Base-by-base conservation (phyloP, 2,113 vertebrate species). In the Setophaga petechia region DNA sequence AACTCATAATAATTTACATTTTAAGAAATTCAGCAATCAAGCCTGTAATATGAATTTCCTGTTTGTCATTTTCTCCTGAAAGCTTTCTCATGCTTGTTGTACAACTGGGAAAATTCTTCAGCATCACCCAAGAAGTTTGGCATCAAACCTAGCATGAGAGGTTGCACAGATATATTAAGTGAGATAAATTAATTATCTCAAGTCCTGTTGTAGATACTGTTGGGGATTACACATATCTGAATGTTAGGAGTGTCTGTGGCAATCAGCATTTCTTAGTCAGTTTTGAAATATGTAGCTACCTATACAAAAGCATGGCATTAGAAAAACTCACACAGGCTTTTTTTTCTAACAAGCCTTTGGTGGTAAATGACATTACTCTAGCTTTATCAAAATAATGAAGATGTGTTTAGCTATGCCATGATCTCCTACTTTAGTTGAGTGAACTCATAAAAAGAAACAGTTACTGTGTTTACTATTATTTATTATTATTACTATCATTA, bases 1-100 rank as follows among this genome's bases (percentile, higher is more conserved):
- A 68, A 47, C 30, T 86, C 55, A 39, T n/a, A 91, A 90, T 65
- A 90, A 67, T 80, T 90, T 85, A 80, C 46, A 22, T 49, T 76
- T 79, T 33, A 41, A 73, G 76, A 88, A 93, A 77, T 43, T 71
- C 63, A 77, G 30, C 55, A 52, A 37, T 69, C 72, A 81, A 7
- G 46, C 10, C 28, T 20, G 10, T 2, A 20, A 46, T 14, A 47
- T 0, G 0, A 68, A 59, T 66, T 96, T 93, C 87, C 87, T 88
- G 74, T 80, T 89, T 80, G 21, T 22, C 18, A 41, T 86, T 77
- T 79, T 77, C 44, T 74, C 68, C 35, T 80, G 52, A 86, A 93
- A 86, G 59, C 19, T 90, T 80, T 84, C 57, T 61, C 33, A 18
- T 55, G 39, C 9, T 87, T 59, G 24, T 22, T 62, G 10, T 54